A percentile compares a stretch with the other conserved stretches of the same genome.
Conservation (phyloP, 2,797 vertebrate genomes). For the Dendrocincla fuliginosa region DNA sequence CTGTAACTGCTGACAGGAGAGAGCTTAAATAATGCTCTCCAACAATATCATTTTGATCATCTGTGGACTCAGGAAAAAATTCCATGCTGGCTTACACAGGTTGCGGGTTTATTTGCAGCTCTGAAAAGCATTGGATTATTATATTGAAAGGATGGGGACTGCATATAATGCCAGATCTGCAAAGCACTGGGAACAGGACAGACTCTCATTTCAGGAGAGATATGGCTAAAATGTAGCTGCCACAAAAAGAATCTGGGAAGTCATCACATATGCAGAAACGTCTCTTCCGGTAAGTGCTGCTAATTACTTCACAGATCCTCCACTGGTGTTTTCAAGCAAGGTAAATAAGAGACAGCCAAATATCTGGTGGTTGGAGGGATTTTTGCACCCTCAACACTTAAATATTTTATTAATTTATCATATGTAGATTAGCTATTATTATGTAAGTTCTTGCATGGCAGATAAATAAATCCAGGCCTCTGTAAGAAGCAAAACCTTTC, state of each 20-base stretch:
- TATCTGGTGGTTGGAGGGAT: background rate
- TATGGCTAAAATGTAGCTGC: background rate
- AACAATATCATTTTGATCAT: background rate
- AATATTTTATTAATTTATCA: constrained; percentile 23
- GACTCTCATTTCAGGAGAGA: background rate
- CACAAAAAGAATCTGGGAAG: background rate
- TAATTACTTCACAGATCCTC: background rate
- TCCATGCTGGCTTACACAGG: background rate
- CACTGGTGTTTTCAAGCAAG: background rate
- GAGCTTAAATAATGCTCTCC: background rate
- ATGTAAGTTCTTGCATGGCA: background rate
- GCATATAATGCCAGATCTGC: background rate
- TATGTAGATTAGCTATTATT: constrained; percentile 15
- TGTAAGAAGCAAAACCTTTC: background rate
- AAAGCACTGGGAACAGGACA: background rate
- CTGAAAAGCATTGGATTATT: constrained; percentile 4
- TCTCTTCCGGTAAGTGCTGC: background rate
- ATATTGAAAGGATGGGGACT: background rate
- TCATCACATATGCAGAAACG: background rate
- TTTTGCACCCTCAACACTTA: background rate
- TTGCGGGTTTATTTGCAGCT: background rate
- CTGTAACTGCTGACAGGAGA: background rate
- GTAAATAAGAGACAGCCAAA: background rate
- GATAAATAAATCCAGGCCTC: background rate
- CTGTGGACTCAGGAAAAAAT: background rate